These are phyloP conservation scores for Choristoneura fumiferana DNA, from an alignment of 1,140 invertebrate genomes.

Conservation along the genomic window DNA sequence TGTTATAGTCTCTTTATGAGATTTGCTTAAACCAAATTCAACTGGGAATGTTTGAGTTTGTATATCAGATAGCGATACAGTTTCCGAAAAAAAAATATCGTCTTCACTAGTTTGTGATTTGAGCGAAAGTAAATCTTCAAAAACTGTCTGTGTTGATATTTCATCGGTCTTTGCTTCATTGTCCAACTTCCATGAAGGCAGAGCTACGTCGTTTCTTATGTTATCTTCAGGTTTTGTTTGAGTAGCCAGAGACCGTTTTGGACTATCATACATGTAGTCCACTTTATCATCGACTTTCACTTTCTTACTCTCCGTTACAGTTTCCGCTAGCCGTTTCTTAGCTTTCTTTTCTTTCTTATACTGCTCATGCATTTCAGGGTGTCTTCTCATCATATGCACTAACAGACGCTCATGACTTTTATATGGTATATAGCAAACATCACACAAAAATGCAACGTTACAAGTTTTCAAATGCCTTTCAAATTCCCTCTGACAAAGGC, in stretches of 20 bases:
- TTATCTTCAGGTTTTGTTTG: constrained; percentile 47
- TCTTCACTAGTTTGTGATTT: constrained; percentile 61
- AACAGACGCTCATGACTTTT: constrained; percentile 45
- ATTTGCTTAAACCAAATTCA: constrained; percentile 56
- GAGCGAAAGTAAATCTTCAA: constrained; percentile 53
- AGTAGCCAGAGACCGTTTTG: constrained; percentile 54
- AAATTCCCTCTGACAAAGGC: constrained; percentile 32
- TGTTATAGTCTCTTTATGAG: constrained; percentile 54
- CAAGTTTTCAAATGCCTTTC: constrained; percentile 47
- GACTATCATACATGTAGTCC: constrained; percentile 49
- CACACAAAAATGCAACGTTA: constrained; percentile 40
- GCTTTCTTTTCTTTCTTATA: constrained; percentile 52
- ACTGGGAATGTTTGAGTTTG: constrained; percentile 63
- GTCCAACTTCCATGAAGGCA: constrained; percentile 37
- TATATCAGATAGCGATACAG: constrained; percentile 60
- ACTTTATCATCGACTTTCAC: constrained; percentile 24
- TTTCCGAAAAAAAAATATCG: constrained; percentile 58
- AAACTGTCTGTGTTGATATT: constrained; percentile 64
- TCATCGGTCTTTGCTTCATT: constrained; percentile 49
- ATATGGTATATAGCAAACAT: constrained; percentile 45
- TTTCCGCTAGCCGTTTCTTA: constrained; percentile 35
- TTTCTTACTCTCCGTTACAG: constrained; percentile 29
- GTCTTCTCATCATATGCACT: constrained; percentile 54
- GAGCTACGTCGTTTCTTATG: constrained; percentile 55
- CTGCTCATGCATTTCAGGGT: constrained; percentile 50